These are phyloP conservation scores for Cephus runcator DNA, from an alignment of 2,888 invertebrate species.

Conservation along the genomic window DNA sequence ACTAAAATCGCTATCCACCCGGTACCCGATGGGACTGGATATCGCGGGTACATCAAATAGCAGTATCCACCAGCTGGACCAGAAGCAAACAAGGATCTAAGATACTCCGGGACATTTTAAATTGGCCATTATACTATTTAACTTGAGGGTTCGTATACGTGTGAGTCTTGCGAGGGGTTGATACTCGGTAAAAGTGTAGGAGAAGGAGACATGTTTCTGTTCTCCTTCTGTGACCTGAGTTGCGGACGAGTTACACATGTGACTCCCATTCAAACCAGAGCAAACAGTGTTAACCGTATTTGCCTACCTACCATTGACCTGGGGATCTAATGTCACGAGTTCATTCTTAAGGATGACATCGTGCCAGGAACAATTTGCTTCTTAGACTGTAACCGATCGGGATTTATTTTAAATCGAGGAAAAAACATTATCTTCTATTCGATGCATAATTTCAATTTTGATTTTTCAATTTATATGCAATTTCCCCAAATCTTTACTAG, in stretches of 20 bases:
- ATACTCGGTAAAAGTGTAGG: not conserved
- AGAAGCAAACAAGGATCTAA: slow-evolving; percentile 59
- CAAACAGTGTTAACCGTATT: slow-evolving; percentile 63
- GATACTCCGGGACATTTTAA: slow-evolving; percentile 63
- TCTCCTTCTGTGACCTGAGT: slow-evolving; percentile 1
- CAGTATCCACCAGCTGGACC: slow-evolving; percentile 8
- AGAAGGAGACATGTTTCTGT: not conserved
- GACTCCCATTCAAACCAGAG: slow-evolving; percentile 54
- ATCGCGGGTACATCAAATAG: not conserved
- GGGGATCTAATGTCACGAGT: slow-evolving; percentile 54
- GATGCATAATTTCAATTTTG: not conserved
- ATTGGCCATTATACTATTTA: slow-evolving; percentile 67
- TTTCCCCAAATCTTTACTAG: not conserved
- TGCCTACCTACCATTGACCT: slow-evolving; percentile 51
- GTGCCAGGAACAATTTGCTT: not conserved
- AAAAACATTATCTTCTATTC: not conserved
- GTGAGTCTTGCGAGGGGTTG: not conserved
- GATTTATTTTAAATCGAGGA: not conserved
- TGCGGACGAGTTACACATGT: slow-evolving; percentile 42
- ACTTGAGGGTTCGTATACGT: slow-evolving; percentile 55
- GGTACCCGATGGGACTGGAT: not conserved
- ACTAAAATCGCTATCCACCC: not conserved
- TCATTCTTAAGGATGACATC: not conserved
- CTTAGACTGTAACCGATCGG: not conserved
- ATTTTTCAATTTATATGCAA: not conserved